Conservation (phyloP, 2,113 vertebrate species). For the Phalacrocorax brasilianus region DNA sequence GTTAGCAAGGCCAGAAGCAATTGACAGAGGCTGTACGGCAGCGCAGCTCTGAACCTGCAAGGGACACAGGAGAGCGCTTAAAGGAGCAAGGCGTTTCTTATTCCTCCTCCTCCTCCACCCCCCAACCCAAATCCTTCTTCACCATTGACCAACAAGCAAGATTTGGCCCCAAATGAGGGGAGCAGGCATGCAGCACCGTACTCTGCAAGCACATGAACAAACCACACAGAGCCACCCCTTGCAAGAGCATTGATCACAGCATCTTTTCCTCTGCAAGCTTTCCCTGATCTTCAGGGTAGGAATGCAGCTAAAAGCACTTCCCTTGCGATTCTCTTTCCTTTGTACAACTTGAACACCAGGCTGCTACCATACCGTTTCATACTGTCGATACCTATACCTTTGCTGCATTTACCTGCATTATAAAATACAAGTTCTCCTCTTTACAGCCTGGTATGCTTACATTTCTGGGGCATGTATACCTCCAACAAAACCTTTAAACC, state of each 20-base stretch:
- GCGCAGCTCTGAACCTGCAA: neutral
- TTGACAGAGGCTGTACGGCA: neutral
- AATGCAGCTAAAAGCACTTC: rapidly evolving
- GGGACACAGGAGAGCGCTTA: neutral
- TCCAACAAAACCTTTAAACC: neutral
- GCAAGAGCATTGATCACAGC: neutral
- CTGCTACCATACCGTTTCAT: rapidly evolving
- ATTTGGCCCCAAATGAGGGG: neutral
- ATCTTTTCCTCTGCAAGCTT: neutral
- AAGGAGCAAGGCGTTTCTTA: neutral
- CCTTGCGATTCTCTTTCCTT: neutral
- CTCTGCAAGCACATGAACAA: neutral
- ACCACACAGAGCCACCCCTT: too few species aligned
- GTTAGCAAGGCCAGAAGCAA: neutral
- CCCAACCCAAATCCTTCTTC: neutral
- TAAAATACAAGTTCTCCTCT: neutral
- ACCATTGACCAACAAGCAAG: neutral
- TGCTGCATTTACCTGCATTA: neutral
- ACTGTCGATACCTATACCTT: neutral
- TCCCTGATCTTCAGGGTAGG: neutral
- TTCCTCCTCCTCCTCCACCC: too few species aligned
- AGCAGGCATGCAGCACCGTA: neutral
- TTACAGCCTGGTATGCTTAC: neutral
- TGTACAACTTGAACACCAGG: neutral
- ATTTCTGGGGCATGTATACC: neutral